phyloP scores from a whole-genome alignment of 1,140 invertebrate species.

The Drosophila varians region DNA sequence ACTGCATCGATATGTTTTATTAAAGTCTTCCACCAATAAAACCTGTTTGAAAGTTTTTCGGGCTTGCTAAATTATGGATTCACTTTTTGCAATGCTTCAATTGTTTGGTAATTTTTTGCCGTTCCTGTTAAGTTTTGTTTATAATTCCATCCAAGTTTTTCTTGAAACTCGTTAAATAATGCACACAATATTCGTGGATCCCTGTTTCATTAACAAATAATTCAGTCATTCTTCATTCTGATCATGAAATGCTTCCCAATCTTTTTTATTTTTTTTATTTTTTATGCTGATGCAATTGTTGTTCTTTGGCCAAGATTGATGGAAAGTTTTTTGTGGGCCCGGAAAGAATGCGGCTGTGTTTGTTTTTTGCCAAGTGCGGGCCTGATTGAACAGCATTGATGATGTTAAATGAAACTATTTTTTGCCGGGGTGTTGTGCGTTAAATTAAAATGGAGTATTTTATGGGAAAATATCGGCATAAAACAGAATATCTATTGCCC shows the following conservation, averaged over 20 bases:
- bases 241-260: slow-evolving; percentile 18
- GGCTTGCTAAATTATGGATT: not conserved
- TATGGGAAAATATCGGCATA: slow-evolving; percentile 1
- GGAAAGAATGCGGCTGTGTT: slow-evolving; percentile 1
- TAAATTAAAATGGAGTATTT: slow-evolving; percentile 7
- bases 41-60: not conserved
- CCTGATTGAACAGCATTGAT: slow-evolving; percentile 46
- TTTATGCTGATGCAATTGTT: slow-evolving; percentile 19
- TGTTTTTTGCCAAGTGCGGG: slow-evolving; percentile 12
- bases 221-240: slow-evolving; percentile 28
- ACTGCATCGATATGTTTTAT: not conserved
- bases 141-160: slow-evolving; percentile 1
- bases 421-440: slow-evolving; percentile 5
- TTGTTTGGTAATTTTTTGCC: not conserved
- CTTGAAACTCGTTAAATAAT: not conserved
- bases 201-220: slow-evolving; percentile 34
- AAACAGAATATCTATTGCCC: not conserved
- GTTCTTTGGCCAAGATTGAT: slow-evolving; percentile 38
- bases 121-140: not conserved
- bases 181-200: slow-evolving; percentile 4
- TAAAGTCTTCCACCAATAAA: not conserved
- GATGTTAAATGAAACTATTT: slow-evolving; percentile 29
- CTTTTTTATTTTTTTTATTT: not conserved
- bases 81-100: not conserved
- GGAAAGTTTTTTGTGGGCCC: slow-evolving; percentile 18